Evolutionary conservation across 30 jellyfish, hydroid and myxozoan species (phyloP).

Genomic region (Pelagia noctiluca): DNA sequence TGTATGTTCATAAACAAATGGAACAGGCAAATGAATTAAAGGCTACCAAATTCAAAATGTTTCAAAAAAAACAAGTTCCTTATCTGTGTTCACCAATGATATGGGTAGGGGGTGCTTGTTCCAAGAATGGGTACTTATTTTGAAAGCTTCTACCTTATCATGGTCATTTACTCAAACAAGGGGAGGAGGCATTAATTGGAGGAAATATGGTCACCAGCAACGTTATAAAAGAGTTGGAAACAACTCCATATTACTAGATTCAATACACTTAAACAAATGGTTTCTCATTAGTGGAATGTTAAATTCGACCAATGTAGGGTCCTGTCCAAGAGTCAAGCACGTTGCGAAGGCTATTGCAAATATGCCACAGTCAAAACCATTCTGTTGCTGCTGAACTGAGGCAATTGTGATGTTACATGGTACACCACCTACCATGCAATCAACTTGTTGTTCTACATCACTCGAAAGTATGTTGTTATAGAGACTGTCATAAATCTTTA

Average conservation of each 20-base stretch:
- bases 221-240: conserved; percentile 49
- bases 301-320: conserved; percentile 35
- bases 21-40: conserved; percentile 1
- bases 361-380: conserved; percentile 54
- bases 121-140: background rate
- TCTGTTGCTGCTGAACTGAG: conserved; percentile 69
- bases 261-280: conserved; percentile 34
- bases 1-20: background rate
- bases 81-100: no score
- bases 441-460: conserved; percentile 58
- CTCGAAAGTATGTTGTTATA: conserved; percentile 40
- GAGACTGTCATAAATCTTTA: conserved; percentile 54
- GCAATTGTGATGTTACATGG: conserved; percentile 35
- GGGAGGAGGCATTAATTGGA: background rate
- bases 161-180: background rate
- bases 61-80: no score
- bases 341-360: conserved; percentile 63
- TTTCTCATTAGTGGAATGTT: conserved; percentile 53
- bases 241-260: conserved; percentile 46
- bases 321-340: conserved; percentile 44
- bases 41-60: conserved; percentile 8
- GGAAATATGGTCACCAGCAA: background rate
- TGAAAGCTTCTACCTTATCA: background rate
- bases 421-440: conserved; percentile 48
- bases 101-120: background rate